Percentiles rank a stretch among this genome's conserved stretches.
Conservation (phyloP, 2,888 invertebrate species). For the Ramazzottius varieornatus region DNA sequence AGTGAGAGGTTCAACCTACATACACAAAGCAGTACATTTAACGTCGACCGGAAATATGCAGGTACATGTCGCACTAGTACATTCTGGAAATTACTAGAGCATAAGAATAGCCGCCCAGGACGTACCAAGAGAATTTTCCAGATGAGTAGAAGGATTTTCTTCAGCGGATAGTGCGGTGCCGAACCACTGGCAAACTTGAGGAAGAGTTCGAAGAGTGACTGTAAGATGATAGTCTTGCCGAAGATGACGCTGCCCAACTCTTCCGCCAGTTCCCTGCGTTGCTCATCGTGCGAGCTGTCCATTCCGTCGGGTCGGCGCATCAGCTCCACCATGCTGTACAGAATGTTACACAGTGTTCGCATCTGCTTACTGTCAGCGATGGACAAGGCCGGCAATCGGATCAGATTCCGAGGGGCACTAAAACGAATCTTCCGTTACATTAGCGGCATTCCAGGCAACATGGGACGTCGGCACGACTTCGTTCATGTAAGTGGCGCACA, state of each 20-base stretch:
- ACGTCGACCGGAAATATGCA: no score
- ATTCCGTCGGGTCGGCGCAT: constrained; percentile 32
- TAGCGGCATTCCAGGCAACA: neutral
- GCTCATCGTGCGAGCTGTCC: constrained; percentile 18
- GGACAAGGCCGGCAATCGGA: constrained; percentile 36
- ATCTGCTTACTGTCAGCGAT: constrained; percentile 71
- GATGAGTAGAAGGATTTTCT: constrained; percentile 69
- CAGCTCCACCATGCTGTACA: constrained; percentile 83
- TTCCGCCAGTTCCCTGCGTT: constrained; percentile 30
- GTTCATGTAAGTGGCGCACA: no score
- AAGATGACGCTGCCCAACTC: constrained; percentile 28
- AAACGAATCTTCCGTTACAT: neutral
- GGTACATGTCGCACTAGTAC: no score
- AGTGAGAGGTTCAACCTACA: no score
- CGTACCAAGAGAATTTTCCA: constrained; percentile 76
- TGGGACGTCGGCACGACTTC: neutral
- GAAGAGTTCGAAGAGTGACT: constrained; percentile 58
- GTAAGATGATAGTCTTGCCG: neutral
- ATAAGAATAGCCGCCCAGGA: no score
- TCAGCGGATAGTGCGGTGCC: constrained; percentile 92
- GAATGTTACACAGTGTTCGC: constrained; percentile 62
- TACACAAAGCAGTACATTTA: no score
- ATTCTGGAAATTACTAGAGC: no score
- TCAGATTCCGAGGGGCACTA: constrained; percentile 15
- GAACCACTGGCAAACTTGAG: constrained; percentile 81